phyloP scores from a whole-genome alignment of 2,888 invertebrate species.

The Macroteleia sp. region DNA sequence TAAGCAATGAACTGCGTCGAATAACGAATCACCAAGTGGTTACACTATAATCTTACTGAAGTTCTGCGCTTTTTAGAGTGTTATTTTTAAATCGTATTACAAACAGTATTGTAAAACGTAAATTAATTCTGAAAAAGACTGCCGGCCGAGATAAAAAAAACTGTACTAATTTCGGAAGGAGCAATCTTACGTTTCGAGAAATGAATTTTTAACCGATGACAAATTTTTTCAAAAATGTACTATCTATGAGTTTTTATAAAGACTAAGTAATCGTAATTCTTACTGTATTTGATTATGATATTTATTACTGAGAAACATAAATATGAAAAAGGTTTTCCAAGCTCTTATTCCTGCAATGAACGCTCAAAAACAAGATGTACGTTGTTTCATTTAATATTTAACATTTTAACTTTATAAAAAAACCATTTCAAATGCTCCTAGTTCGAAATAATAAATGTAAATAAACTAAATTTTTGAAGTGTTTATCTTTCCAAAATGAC shows the following conservation, averaged over 20 bases:
- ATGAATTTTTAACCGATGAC: constrained; percentile 22
- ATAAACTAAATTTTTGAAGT: constrained; percentile 1
- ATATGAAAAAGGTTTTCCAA: constrained; percentile 69
- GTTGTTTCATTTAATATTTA: too few species aligned
- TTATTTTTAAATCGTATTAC: constrained; percentile 79
- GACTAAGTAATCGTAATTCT: background rate
- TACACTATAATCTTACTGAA: constrained; percentile 59
- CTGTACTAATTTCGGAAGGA: constrained; percentile 46
- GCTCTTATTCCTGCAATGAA: constrained; percentile 71
- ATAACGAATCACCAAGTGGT: constrained; percentile 42
- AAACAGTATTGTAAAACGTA: constrained; percentile 82
- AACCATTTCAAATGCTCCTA: too few species aligned
- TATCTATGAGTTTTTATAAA: background rate
- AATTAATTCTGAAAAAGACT: constrained; percentile 78
- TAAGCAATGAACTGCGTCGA: constrained; percentile 18
- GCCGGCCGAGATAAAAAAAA: constrained; percentile 72
- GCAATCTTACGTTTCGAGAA: constrained; percentile 49
- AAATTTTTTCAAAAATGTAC: constrained; percentile 21
- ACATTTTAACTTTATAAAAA: too few species aligned
- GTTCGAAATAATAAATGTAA: constrained; percentile 14
- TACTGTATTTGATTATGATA: constrained; percentile 18
- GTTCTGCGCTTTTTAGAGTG: constrained; percentile 68
- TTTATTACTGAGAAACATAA: too few species aligned
- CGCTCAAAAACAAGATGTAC: too few species aligned
- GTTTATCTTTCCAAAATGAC: constrained; percentile 13